A percentile compares a stretch with the other conserved stretches of the same genome.
phyloP scores from a whole-genome alignment of 2,113 vertebrate species.

The Podarcis cretensis region DNA sequence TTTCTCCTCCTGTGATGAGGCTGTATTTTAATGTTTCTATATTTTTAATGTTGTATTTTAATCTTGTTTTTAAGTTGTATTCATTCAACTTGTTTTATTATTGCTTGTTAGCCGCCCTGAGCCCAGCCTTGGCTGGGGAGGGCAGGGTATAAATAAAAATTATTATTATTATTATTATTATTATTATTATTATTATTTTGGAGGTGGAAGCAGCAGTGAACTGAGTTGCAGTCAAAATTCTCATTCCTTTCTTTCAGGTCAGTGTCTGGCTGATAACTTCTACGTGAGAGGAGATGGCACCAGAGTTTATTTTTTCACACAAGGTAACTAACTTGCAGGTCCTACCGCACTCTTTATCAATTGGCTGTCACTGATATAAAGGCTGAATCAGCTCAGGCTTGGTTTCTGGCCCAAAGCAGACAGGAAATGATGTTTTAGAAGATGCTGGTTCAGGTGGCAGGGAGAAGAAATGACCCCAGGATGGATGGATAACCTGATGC shows the following conservation, averaged over 20 bases:
- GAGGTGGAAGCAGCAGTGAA: neutral
- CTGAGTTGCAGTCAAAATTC: neutral
- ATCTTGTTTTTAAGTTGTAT: too few species aligned
- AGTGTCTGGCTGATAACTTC: constrained; percentile 95
- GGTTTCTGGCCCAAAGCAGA: too few species aligned
- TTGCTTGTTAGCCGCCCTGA: too few species aligned
- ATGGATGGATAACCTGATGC: neutral
- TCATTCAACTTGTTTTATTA: too few species aligned
- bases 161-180: too few species aligned
- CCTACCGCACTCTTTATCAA: neutral
- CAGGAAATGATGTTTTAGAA: neutral
- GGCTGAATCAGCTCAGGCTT: neutral
- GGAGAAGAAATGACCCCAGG: too few species aligned
- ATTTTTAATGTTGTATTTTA: too few species aligned
- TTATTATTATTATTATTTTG: neutral
- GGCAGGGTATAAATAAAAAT: too few species aligned
- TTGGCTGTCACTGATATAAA: neutral
- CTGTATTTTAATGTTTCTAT: too few species aligned
- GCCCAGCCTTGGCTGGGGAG: too few species aligned
- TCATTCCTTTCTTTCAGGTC: constrained; percentile 77
- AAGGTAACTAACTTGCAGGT: constrained; percentile 78
- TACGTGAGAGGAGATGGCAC: constrained; percentile 98
- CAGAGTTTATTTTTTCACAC: constrained; percentile 97
- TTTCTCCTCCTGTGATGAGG: too few species aligned
- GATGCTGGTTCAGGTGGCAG: too few species aligned